Evolutionary conservation across 1,140 invertebrate genomes (phyloP), one percentile per base, ranked within the genome.

Genomic region (Leptinotarsa undecemlineata): DNA sequence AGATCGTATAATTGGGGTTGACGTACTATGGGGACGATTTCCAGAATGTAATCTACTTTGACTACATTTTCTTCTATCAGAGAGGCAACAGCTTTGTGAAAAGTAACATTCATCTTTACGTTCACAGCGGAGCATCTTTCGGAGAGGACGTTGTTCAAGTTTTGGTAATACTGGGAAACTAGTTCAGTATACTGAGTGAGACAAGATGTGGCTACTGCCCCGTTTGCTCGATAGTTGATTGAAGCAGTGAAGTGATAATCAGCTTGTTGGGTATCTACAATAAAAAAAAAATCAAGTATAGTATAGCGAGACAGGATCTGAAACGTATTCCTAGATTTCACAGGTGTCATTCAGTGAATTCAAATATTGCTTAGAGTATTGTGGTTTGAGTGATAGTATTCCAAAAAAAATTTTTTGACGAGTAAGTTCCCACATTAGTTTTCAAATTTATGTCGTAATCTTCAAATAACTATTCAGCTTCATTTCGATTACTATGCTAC

Each of bases 61-160:
- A 96, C 90, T 57, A 96, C 91, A 84, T 96, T 96, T 83, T 96
- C 94, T 83, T 96, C 94, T 1, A 94, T 79, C 19, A 96, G 85
- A 71, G 86, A 87, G 60, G 95, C 92, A 80, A 91, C 89, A 3
- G 94, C 92, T 80, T 93, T 92, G 1, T 96, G 88, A 80, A 98
- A 97, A 0, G 94, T 93, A 2, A 98, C 95, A 82, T 97, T 96
- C 89, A 98, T 97, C 80, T 96, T 95, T 0, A 98, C 95, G 83
- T 96, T 97, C 3, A 98, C 94, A 26, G 94, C 95, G 0, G 96
- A 98, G 86, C 97, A 99, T 80, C 96, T 90, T 82, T 96, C 92
- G 4, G 95, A 96, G 6, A 98, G 86, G 76, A 96, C 88, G 73
- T 87, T 89, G 82, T 97, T 96, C 0, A 99, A 85, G 64, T 90